phyloP scores from a whole-genome alignment of 2,797 vertebrate species.

The Champsocephalus esox region DNA sequence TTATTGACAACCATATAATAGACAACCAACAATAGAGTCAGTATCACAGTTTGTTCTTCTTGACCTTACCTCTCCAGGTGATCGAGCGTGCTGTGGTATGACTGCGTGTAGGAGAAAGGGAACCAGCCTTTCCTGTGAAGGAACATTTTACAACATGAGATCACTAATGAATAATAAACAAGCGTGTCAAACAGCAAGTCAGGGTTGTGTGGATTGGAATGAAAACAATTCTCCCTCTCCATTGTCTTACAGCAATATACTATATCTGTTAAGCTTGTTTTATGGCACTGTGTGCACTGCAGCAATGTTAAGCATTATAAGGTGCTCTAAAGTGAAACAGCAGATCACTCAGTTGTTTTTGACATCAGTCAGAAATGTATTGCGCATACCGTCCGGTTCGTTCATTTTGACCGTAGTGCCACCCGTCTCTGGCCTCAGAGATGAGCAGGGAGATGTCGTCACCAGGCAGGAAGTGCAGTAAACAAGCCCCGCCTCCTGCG shows the following conservation, averaged over 20 bases:
- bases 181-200: constrained; percentile 3
- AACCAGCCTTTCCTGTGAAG: constrained; percentile 91
- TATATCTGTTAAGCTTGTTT: background rate
- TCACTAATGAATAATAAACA: background rate
- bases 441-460: constrained; percentile 86
- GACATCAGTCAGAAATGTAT: background rate
- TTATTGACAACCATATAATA: background rate
- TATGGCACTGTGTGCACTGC: background rate
- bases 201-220: background rate
- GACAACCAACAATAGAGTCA: background rate
- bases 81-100: constrained; percentile 75
- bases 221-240: background rate
- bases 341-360: background rate
- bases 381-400: constrained; percentile 84
- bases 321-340: background rate
- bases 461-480: constrained; percentile 86
- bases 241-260: background rate
- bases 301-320: background rate
- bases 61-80: constrained; percentile 79
- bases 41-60: constrained; percentile 3
- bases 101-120: constrained; percentile 90
- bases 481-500: constrained; percentile 77
- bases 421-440: constrained; percentile 88
- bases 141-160: constrained; percentile 9
- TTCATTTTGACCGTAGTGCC: constrained; percentile 90